These are phyloP conservation scores for Merops nubicus DNA, from an alignment of 2,113 vertebrate species.

Conservation along the genomic window DNA sequence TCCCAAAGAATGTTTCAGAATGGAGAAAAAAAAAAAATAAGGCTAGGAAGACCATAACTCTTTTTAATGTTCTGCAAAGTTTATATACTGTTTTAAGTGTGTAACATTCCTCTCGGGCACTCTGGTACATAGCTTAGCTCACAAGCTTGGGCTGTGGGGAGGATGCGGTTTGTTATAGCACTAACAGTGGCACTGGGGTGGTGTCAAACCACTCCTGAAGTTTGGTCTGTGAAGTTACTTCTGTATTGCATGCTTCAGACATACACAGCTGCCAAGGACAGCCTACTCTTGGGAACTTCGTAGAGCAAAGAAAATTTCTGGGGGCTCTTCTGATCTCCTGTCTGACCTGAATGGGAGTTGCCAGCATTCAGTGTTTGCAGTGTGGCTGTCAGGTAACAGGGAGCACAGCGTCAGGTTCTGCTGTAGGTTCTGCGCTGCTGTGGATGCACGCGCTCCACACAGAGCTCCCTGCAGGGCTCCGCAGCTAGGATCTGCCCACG, in stretches of 20 bases:
- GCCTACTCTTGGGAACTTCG: neutral
- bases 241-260: neutral
- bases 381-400: neutral
- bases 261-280: neutral
- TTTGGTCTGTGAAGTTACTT: neutral
- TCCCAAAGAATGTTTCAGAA: neutral
- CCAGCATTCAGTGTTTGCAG: neutral
- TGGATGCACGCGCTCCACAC: rapidly evolving
- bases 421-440: neutral
- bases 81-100: neutral
- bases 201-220: neutral
- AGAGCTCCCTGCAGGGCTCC: neutral
- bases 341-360: neutral
- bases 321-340: neutral
- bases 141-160: neutral
- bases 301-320: neutral
- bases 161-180: neutral
- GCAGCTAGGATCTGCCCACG: neutral
- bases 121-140: neutral
- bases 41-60: neutral
- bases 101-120: neutral
- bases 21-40: neutral
- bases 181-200: neutral
- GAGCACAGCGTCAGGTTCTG: neutral
- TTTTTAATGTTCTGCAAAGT: neutral